These are phyloP conservation scores for Coelogynopora nodosa DNA, from an alignment of 2,888 invertebrate species.

Conservation along the genomic window DNA sequence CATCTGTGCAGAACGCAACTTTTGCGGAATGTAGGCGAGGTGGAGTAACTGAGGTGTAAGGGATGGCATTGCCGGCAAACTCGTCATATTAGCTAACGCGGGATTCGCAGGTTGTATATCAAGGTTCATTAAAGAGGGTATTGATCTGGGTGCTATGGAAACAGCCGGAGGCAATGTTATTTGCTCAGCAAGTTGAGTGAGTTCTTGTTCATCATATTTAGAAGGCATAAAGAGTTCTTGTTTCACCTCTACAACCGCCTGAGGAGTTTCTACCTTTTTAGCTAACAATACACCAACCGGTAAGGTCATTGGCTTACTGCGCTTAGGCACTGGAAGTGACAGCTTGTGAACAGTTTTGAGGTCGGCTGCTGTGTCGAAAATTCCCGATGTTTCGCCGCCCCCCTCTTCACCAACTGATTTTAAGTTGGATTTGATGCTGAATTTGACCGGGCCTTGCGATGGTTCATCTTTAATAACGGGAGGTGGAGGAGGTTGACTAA, in stretches of 20 bases:
- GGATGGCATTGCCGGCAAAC: not conserved
- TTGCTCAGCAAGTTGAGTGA: not conserved
- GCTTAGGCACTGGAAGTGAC: not conserved
- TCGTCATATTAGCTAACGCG: not conserved
- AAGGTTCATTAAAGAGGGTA: constrained; percentile 15
- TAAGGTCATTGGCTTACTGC: constrained; percentile 23
- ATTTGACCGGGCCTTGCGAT: not conserved
- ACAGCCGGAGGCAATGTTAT: constrained; percentile 14
- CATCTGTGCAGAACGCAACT: constrained; percentile 38
- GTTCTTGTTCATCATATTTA: not conserved
- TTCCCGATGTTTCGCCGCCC: not conserved
- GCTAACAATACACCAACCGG: not conserved
- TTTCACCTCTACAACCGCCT: not conserved
- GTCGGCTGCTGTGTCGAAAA: not conserved
- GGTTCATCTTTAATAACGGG: not conserved
- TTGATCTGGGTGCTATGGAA: not conserved
- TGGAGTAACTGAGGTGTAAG: not conserved
- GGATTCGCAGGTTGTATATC: not conserved
- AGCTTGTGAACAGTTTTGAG: not conserved
- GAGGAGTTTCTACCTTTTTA: not conserved
- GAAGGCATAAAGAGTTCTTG: constrained; percentile 25
- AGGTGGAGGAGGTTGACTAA: not conserved
- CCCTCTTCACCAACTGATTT: not conserved
- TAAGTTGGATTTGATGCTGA: not conserved
- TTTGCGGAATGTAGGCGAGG: constrained; percentile 29